A percentile compares a stretch with the other conserved stretches of the same genome.
phyloP scores from a whole-genome alignment of 2,113 vertebrate species.

The Equus przewalskii region DNA sequence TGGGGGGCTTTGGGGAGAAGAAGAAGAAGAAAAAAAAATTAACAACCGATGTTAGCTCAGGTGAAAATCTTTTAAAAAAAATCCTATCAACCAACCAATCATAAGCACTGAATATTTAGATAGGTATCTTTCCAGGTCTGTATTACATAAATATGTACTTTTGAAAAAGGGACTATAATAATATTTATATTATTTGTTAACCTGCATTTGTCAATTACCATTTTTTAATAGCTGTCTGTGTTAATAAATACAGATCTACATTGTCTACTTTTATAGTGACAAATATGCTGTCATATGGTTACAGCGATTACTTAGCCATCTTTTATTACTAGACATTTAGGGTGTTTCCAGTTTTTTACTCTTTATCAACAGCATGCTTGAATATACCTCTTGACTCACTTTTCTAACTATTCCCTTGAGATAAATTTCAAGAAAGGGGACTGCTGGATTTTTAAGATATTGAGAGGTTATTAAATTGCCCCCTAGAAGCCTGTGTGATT shows the following conservation, averaged over 20 bases:
- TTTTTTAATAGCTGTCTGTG: neutral
- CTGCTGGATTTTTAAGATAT: neutral
- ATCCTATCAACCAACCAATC: neutral
- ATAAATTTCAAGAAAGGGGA: slow-evolving; percentile 1
- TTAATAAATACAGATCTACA: neutral
- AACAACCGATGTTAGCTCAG: no score
- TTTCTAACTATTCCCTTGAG: slow-evolving; percentile 54
- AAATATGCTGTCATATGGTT: neutral
- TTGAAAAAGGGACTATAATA: neutral
- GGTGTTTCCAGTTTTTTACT: neutral
- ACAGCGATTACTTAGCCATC: neutral
- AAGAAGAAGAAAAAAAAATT: no score
- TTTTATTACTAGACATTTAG: neutral
- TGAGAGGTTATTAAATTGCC: neutral
- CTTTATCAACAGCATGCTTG: neutral
- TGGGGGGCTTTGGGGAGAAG: no score
- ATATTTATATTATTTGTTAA: slow-evolving; percentile 39
- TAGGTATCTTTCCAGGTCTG: neutral
- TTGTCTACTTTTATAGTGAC: neutral
- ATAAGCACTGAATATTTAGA: neutral
- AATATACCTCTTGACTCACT: slow-evolving; percentile 2
- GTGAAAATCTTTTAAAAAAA: no score
- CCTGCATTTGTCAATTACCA: neutral
- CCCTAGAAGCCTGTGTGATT: neutral
- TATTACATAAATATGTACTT: neutral